These are phyloP conservation scores for Spodoptera litura DNA, from an alignment of 1,140 invertebrate genomes.

Conservation along the genomic window DNA sequence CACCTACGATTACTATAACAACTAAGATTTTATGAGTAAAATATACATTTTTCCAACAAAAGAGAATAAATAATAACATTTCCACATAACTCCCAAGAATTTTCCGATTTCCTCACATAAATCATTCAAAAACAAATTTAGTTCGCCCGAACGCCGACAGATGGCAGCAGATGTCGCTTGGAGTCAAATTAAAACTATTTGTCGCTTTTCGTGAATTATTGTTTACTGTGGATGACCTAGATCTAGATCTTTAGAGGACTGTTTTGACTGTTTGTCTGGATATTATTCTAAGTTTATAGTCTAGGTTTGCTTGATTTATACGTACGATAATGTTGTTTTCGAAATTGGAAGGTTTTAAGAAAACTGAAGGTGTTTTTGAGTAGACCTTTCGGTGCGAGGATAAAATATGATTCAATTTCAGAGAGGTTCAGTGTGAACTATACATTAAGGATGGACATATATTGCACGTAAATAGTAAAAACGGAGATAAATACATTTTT, in stretches of 20 bases:
- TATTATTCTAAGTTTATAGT: constrained; percentile 3
- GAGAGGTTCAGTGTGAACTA: no score
- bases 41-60: not conserved
- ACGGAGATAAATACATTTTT: no score
- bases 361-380: no score
- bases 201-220: constrained; percentile 28
- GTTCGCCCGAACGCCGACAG: constrained; percentile 23
- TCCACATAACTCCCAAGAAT: not conserved
- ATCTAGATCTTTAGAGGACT: constrained; percentile 9
- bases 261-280: constrained; percentile 34
- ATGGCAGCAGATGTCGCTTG: constrained; percentile 25
- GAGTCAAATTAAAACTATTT: constrained; percentile 40
- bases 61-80: not conserved
- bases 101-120: not conserved
- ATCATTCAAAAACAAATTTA: constrained; percentile 27
- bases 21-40: not conserved
- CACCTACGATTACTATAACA: not conserved
- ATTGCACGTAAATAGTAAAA: no score
- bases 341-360: no score
- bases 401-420: no score
- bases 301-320: not conserved
- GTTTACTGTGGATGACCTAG: constrained; percentile 28
- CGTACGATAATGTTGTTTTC: no score
- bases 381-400: no score
- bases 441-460: no score